Percentiles rank a stretch among this genome's conserved stretches.
These are phyloP conservation scores for Manis javanica DNA, from an alignment of 2,797 vertebrate species.

Conservation along the genomic window DNA sequence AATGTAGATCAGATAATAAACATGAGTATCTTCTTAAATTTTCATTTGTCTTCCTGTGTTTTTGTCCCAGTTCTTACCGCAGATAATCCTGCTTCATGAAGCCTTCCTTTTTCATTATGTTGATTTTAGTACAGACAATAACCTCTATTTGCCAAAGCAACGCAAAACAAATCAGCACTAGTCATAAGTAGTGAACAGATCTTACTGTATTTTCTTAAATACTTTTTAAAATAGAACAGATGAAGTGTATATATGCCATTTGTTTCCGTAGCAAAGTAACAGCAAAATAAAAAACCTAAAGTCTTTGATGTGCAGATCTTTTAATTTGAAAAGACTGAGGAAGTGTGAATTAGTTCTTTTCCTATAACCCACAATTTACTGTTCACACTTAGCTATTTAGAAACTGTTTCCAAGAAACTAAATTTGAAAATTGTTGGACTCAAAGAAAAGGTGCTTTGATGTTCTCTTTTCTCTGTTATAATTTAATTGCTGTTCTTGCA, in stretches of 20 bases:
- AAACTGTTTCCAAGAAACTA: conserved; percentile 41
- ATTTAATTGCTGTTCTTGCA: neutral
- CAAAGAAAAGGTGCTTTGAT: neutral
- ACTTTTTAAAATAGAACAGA: neutral
- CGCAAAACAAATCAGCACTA: neutral
- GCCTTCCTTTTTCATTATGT: neutral
- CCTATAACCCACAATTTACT: neutral
- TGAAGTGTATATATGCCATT: neutral
- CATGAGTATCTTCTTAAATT: conserved; percentile 78
- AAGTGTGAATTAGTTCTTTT: neutral
- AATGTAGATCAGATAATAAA: conserved; percentile 87
- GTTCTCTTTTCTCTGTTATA: neutral
- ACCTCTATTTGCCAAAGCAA: neutral
- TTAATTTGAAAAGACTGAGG: neutral
- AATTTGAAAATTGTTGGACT: neutral
- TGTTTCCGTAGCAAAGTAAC: conserved; percentile 5
- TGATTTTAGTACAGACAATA: conserved; percentile 9
- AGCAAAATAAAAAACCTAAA: neutral
- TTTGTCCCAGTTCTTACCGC: conserved; percentile 69
- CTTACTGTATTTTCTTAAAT: neutral
- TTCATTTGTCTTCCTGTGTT: conserved; percentile 69
- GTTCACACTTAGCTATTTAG: neutral
- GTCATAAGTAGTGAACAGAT: neutral
- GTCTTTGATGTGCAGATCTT: neutral
- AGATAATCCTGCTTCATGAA: neutral